Percentiles rank a stretch among this genome's conserved stretches.
phyloP scores from a whole-genome alignment of 1,140 invertebrate species.

The Delia radicum region DNA sequence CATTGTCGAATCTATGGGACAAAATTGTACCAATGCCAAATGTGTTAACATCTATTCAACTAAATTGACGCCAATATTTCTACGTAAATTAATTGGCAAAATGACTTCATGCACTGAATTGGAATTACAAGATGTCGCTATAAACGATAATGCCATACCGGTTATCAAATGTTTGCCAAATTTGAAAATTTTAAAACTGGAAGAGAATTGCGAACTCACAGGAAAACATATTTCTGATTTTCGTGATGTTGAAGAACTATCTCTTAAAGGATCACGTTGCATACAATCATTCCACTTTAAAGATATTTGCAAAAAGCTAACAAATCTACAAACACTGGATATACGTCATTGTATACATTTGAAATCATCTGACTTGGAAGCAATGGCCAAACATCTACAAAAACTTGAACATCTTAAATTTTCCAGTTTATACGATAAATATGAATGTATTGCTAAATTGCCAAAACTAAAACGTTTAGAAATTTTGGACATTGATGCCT shows the following conservation, averaged over 20 bases:
- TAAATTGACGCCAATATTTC: not conserved
- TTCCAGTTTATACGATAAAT: not conserved
- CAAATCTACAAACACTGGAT: not conserved
- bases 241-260: not conserved
- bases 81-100: slow-evolving; percentile 29
- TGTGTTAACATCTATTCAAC: not conserved
- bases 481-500: not conserved
- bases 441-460: not conserved
- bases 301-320: not conserved
- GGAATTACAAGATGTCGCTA: not conserved
- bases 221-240: not conserved
- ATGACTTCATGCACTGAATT: not conserved
- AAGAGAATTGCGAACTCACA: not conserved
- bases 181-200: not conserved
- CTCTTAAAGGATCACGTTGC: not conserved
- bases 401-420: not conserved
- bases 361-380: slow-evolving; percentile 23
- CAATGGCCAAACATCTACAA: not conserved
- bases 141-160: not conserved
- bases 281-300: not conserved
- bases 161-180: not conserved
- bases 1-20: slow-evolving; percentile 31
- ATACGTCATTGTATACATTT: not conserved
- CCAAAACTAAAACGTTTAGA: not conserved
- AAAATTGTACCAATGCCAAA: slow-evolving; percentile 32